A percentile compares a stretch with the other conserved stretches of the same genome.
Evolutionary conservation across 1,140 invertebrate genomes (phyloP).

Genomic region (Drosophila gunungcola): DNA sequence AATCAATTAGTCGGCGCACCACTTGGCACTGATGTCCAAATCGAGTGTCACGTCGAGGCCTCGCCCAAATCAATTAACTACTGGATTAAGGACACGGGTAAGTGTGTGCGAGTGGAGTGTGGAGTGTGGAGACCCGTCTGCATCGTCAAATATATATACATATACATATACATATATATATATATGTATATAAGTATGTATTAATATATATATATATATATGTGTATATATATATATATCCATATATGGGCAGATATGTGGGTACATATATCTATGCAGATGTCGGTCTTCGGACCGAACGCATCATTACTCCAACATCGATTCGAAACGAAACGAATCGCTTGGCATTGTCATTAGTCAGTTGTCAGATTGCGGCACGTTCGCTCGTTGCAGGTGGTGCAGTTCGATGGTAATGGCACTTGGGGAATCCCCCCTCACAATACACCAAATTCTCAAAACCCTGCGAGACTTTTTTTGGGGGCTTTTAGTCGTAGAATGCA

Average conservation of each 20-base stretch:
- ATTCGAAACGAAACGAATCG: slow-evolving; percentile 55
- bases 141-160: slow-evolving; percentile 4
- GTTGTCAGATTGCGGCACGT: slow-evolving; percentile 63
- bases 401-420: background rate
- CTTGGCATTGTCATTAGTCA: slow-evolving; percentile 72
- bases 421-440: background rate
- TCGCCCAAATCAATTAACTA: slow-evolving; percentile 95
- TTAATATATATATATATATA: slow-evolving; percentile 1
- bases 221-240: slow-evolving; percentile 5
- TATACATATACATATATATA: background rate
- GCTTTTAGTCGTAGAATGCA: background rate
- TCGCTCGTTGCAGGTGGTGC: slow-evolving; percentile 28
- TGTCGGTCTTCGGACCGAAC: slow-evolving; percentile 51
- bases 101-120: slow-evolving; percentile 67
- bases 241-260: background rate
- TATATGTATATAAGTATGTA: background rate
- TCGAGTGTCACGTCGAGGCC: slow-evolving; percentile 96
- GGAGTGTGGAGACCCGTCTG: slow-evolving; percentile 11
- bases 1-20: slow-evolving; percentile 95
- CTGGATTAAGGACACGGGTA: slow-evolving; percentile 93
- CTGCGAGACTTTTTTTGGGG: background rate
- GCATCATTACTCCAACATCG: slow-evolving; percentile 77
- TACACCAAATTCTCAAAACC: background rate
- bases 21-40: slow-evolving; percentile 92
- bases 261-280: slow-evolving; percentile 43